Base-by-base conservation (phyloP, 2,888 invertebrate genomes). In the Melitaea athalia region DNA sequence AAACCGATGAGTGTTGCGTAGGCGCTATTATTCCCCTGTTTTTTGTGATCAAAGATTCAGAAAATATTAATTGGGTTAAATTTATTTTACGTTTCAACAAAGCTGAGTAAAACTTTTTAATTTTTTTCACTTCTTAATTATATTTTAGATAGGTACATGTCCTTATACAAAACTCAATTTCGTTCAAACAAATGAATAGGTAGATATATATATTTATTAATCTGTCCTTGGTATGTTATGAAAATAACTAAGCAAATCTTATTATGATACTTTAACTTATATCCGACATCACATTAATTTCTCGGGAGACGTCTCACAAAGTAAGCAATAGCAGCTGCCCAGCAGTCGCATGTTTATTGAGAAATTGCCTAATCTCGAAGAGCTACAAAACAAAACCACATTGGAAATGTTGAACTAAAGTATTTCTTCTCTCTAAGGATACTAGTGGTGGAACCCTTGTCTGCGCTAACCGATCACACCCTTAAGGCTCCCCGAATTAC, bases 351-450 rank as follows among this genome's bases (percentile, higher is more conserved):
- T 90, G 89, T 91, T 91, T 92, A 91, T 91, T 85, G 87, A 89
- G 91, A 86, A 87, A 91, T 89, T 89, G 87, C 87, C 86, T 91
- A 90, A 92, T 92, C 90, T 88, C 86, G 82, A 90, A 91, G 90
- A 91, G 88, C 89, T 88, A 92, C 91, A 90, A 88, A 92, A 91
- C 91, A 91, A 91, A 90, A 91, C 90, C 91, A 85, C 91, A 91
- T 87, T 83, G 88, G 89, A 88, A 89, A 90, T 89, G 88, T 89
- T 89, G 87, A 89, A 90, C 88, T 89, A 87, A 90, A 91, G 88
- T 91, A 91, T 91, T 91, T 90, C 91, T 89, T 91, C 89, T 89
- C 90, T 89, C 89, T 78, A 83, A 90, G 90, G 91, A 89, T 88
- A 83, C 81, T 85, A 86, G 87, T 87, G 85, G 85, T 86, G 83